Percentiles rank a stretch among this genome's conserved stretches.
These are phyloP conservation scores for Drosophila lutescens DNA, from an alignment of 2,888 invertebrate genomes.

Conservation along the genomic window DNA sequence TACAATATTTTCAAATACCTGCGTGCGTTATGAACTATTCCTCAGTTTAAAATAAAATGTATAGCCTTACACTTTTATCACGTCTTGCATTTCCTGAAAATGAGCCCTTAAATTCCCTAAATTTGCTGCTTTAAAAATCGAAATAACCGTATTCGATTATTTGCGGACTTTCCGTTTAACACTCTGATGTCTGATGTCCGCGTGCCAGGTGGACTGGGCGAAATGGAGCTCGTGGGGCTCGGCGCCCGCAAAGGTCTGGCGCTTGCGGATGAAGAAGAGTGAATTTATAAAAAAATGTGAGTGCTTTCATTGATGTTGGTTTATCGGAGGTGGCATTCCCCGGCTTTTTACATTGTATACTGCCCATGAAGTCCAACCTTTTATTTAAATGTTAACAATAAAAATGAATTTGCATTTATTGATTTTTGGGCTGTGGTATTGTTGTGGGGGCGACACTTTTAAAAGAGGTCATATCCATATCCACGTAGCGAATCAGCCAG, in stretches of 20 bases:
- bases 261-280: conserved; percentile 33
- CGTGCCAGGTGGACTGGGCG: conserved; percentile 23
- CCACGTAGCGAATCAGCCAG: conserved; percentile 25
- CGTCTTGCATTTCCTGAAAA: background rate
- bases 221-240: background rate
- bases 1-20: too few species aligned
- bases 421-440: conserved; percentile 38
- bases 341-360: conserved; percentile 40
- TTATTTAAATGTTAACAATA: conserved; percentile 60
- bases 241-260: conserved; percentile 36
- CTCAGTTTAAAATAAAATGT: too few species aligned
- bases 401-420: conserved; percentile 59
- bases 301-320: conserved; percentile 51
- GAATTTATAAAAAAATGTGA: conserved; percentile 38
- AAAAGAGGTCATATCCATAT: conserved; percentile 27
- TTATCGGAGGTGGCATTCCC: conserved; percentile 50
- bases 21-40: too few species aligned
- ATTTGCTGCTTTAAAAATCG: conserved; percentile 7
- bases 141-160: conserved; percentile 19
- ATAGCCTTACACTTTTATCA: too few species aligned
- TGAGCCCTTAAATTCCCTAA: conserved; percentile 16
- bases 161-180: conserved; percentile 24
- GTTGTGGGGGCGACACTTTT: conserved; percentile 23
- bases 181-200: conserved; percentile 32
- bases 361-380: conserved; percentile 52